These are phyloP conservation scores for Chrysodeixis includens DNA, from an alignment of 2,888 invertebrate species.

Conservation along the genomic window DNA sequence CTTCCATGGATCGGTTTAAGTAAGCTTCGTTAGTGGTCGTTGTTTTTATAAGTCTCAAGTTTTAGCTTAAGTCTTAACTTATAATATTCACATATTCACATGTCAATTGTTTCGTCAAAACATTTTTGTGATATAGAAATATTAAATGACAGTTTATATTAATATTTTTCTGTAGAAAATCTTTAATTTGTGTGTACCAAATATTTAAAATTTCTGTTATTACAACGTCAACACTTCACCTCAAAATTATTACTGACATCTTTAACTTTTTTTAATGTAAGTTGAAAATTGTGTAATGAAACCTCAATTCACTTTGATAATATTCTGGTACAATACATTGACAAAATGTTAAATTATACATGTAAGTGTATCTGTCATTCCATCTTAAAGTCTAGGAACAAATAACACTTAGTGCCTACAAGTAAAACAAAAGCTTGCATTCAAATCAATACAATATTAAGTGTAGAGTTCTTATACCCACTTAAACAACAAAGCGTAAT, in stretches of 20 bases:
- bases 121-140: slow-evolving; percentile 15
- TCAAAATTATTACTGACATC: too few relatives aligned
- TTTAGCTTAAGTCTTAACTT: slow-evolving; percentile 55
- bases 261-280: too few relatives aligned
- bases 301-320: too few relatives aligned
- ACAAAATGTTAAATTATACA: too few relatives aligned
- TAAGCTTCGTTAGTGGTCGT: slow-evolving; percentile 68
- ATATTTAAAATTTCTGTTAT: slow-evolving; percentile 9
- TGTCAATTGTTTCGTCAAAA: slow-evolving; percentile 46
- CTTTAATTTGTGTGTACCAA: too few relatives aligned
- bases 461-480: slow-evolving; percentile 55
- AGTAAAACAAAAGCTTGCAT: slow-evolving; percentile 43
- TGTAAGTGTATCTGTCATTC: background rate
- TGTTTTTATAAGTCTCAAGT: slow-evolving; percentile 59
- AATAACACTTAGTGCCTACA: slow-evolving; percentile 41
- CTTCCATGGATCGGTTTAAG: slow-evolving; percentile 54
- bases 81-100: slow-evolving; percentile 41
- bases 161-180: background rate
- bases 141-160: slow-evolving; percentile 2
- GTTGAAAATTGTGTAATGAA: too few relatives aligned
- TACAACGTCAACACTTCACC: background rate
- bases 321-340: background rate
- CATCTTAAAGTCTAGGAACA: slow-evolving; percentile 42
- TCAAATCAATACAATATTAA: slow-evolving; percentile 56
- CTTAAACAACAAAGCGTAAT: slow-evolving; percentile 73